Evolutionary conservation across 2,113 vertebrate species (phyloP), one percentile per base, ranked within the genome.

Genomic region (Rostratula benghalensis): DNA sequence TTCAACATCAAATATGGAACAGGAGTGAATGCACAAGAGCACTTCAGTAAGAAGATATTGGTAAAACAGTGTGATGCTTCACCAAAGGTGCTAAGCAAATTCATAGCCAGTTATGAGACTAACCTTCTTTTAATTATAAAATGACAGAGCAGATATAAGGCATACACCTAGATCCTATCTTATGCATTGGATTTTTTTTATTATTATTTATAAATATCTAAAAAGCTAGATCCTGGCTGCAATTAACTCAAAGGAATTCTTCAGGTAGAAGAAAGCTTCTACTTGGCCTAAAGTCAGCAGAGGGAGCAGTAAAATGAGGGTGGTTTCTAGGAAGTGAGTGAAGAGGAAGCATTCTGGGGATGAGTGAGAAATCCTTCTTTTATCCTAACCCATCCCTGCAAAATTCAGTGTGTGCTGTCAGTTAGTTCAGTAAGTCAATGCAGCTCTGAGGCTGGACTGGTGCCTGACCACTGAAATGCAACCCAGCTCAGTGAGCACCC

Each of bases 1-100:
- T 17, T 10, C 0, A 0, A 33, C 21, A 5, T 28, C 43, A 51
- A 14, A 20, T 45, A 67, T 75, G 15, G 46, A 28, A 33, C 10
- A 23, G 23, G 35, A 16, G 3, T 46, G 65, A 81, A 79, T 7
- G 33, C 33, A 37, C 17, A 61, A 63, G 24, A 60, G 19, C 17
- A 46, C 12, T 28, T 53, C 30, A 63, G 7, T 37, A 79, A 60
- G 56, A 51, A 21, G 10, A 53, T 21, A 19, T 0, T 33, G 19
- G 35, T 33, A 33, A n/a, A 80, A 68, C 5, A 61, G 10, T 2
- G 21, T 21, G 31, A 27, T 54, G 13, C 31, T 78, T 83, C 61
- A 51, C 27, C 18, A n/a, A 78, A 41, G 20, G 13, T 30, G 31
- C 28, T 54, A 63, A 71, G 68, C 35, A 89, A 71, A 21, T 25